These are phyloP conservation scores for Ophion costatus DNA, from an alignment of 2,888 invertebrate species.

Conservation along the genomic window DNA sequence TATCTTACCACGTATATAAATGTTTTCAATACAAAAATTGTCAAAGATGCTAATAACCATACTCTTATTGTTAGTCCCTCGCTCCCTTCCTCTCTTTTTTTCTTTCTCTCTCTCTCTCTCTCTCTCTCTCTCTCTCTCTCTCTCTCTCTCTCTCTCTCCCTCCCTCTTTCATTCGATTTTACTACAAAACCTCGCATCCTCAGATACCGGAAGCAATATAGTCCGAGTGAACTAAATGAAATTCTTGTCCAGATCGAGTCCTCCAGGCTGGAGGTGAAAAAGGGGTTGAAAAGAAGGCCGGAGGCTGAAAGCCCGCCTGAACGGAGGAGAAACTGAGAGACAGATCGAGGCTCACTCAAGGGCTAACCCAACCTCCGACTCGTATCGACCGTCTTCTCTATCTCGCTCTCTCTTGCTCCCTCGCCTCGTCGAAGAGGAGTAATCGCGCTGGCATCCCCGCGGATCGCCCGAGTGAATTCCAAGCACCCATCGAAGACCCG, in stretches of 20 bases:
- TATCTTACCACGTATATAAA: no score
- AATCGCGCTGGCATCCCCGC: slow-evolving; percentile 53
- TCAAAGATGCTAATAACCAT: no score
- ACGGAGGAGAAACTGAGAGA: slow-evolving; percentile 53
- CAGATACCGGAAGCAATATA: slow-evolving; percentile 70
- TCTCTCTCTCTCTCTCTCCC: slow-evolving; percentile 28
- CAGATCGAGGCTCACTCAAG: slow-evolving; percentile 52
- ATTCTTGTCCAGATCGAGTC: slow-evolving; percentile 68
- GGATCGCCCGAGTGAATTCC: slow-evolving; percentile 61
- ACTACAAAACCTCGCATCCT: slow-evolving; percentile 59
- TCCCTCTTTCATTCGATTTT: slow-evolving; percentile 47
- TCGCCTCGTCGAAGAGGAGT: slow-evolving; percentile 17
- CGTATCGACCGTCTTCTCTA: slow-evolving; percentile 45
- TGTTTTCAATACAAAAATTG: no score
- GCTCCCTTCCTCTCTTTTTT: no score
- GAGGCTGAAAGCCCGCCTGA: not conserved
- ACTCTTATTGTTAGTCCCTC: no score
- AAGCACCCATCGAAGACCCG: not conserved
- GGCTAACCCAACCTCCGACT: slow-evolving; percentile 49
- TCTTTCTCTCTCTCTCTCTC: no score
- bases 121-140: not conserved
- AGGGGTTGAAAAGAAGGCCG: slow-evolving; percentile 6
- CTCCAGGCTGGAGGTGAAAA: slow-evolving; percentile 15
- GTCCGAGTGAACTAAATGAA: slow-evolving; percentile 70
- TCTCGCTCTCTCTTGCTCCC: slow-evolving; percentile 13